phyloP scores from a whole-genome alignment of 2,797 vertebrate species.

The Poeciliopsis paucimaculata region DNA sequence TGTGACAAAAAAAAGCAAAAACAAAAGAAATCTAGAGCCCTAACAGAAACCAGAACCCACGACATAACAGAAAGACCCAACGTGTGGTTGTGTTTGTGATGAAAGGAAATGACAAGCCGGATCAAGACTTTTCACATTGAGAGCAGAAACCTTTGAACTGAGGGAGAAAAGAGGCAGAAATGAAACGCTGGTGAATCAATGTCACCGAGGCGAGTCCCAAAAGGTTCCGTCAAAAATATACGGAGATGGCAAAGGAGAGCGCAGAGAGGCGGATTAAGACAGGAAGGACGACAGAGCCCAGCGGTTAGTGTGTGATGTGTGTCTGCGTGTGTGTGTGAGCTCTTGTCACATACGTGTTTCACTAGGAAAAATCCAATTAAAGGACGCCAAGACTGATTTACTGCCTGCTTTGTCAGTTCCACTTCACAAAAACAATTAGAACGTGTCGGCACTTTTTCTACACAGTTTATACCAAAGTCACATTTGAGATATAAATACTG shows the following conservation, averaged over 20 bases:
- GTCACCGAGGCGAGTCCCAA: slow-evolving; percentile 27
- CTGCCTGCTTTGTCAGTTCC: slow-evolving; percentile 29
- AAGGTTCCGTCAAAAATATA: slow-evolving; percentile 30
- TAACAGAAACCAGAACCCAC: not conserved
- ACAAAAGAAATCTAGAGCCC: not conserved
- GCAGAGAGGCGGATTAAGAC: slow-evolving; percentile 39
- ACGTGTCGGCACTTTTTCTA: slow-evolving; percentile 3
- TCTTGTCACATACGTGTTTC: slow-evolving; percentile 10
- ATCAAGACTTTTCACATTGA: slow-evolving; percentile 40
- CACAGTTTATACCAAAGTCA: not conserved
- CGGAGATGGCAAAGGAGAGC: slow-evolving; percentile 27
- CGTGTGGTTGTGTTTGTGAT: slow-evolving; percentile 10
- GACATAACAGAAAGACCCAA: not conserved
- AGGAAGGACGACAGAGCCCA: slow-evolving; percentile 13
- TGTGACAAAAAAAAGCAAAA: not conserved
- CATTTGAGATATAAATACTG: not conserved
- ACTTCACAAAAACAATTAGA: slow-evolving; percentile 16
- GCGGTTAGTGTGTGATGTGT: slow-evolving; percentile 8
- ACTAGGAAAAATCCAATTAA: slow-evolving; percentile 32
- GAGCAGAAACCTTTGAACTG: slow-evolving; percentile 50
- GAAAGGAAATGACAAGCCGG: slow-evolving; percentile 9
- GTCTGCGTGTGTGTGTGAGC: not conserved
- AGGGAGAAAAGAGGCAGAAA: slow-evolving; percentile 20
- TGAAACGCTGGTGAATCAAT: slow-evolving; percentile 43
- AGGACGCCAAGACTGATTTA: slow-evolving; percentile 18